A percentile compares a stretch with the other conserved stretches of the same genome.
Evolutionary conservation across 2,113 vertebrate genomes (phyloP).

Genomic region (Poeciliopsis prolifica): DNA sequence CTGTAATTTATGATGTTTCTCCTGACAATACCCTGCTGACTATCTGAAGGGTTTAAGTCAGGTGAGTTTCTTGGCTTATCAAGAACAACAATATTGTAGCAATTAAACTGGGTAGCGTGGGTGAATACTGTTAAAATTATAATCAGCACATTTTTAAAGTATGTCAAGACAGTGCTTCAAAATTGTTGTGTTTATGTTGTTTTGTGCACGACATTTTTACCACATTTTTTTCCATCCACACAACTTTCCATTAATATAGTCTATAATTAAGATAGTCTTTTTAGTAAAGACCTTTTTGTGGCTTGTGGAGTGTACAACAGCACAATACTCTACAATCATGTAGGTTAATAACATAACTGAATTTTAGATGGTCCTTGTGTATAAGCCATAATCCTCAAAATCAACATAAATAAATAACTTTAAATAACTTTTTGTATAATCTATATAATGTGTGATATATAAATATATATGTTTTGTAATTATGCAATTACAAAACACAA

Average conservation of each 20-base stretch:
- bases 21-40: background rate
- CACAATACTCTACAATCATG: background rate
- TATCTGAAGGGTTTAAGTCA: background rate
- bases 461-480: background rate
- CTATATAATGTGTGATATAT: background rate
- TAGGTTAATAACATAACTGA: background rate
- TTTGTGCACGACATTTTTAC: background rate
- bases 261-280: background rate
- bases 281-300: background rate
- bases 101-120: background rate
- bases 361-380: background rate
- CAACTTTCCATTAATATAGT: background rate
- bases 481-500: background rate
- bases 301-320: background rate
- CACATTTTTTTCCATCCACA: background rate
- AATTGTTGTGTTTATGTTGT: background rate
- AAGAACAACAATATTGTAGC: background rate
- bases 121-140: background rate
- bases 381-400: background rate
- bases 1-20: too few relatives aligned
- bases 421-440: background rate
- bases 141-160: background rate
- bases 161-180: background rate
- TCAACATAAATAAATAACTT: too few relatives aligned
- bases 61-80: background rate